phyloP scores from a whole-genome alignment of 2,797 vertebrate species.

The Orestias chungarensis region DNA sequence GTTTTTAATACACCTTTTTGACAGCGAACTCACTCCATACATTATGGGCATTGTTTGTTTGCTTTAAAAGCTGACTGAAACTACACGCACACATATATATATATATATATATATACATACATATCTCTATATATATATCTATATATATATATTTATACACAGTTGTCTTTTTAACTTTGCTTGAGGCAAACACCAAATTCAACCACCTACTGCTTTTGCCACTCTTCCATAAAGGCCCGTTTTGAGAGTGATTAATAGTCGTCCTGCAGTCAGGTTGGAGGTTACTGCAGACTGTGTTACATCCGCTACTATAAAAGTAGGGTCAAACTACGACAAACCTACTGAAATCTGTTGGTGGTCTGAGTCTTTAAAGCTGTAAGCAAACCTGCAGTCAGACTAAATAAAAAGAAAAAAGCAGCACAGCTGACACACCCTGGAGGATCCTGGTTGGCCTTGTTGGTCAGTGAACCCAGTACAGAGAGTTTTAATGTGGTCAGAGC shows the following conservation, averaged over 20 bases:
- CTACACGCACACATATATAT: too few species aligned
- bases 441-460: conserved; percentile 12
- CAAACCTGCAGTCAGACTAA: conserved; percentile 24
- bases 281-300: background rate
- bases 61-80: too few species aligned
- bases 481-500: conserved; percentile 57
- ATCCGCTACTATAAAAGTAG: background rate
- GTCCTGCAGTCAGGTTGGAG: background rate
- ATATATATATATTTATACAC: too few species aligned
- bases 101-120: too few species aligned
- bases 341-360: background rate
- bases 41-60: background rate
- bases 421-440: conserved; percentile 35
- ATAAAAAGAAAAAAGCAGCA: conserved; percentile 24
- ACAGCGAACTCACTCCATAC: too few species aligned
- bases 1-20: too few species aligned
- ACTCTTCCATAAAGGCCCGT: background rate
- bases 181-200: too few species aligned
- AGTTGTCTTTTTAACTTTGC: too few species aligned
- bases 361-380: conserved; percentile 6
- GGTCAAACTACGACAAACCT: background rate
- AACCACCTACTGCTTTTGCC: background rate
- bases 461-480: conserved; percentile 29
- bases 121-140: too few species aligned
- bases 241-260: background rate